Evolutionary conservation across 2,888 invertebrate species (phyloP).

Genomic region (Oithona nana): DNA sequence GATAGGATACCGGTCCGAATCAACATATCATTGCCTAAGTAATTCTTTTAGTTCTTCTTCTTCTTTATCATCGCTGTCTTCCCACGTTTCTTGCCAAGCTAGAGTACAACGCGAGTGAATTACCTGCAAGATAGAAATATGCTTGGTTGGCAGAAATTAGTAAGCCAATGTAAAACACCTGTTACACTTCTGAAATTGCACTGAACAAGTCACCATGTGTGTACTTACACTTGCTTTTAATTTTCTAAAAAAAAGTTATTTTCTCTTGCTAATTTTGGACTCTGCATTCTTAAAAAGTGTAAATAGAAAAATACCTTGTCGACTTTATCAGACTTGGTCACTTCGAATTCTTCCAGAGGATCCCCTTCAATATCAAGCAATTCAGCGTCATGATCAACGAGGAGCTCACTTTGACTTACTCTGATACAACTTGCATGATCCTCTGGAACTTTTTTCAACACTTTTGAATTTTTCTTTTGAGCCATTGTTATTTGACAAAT

Average conservation of each 20-base stretch:
- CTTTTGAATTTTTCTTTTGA: background rate
- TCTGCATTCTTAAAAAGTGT: no score
- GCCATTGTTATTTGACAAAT: background rate
- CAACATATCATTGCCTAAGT: slow-evolving; percentile 25
- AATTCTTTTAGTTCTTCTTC: background rate
- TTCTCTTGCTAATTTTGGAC: no score
- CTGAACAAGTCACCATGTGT: no score
- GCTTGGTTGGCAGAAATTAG: no score
- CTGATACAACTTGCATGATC: background rate
- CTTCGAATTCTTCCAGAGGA: background rate
- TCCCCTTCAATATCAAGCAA: background rate
- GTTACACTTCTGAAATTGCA: no score
- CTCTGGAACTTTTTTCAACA: background rate
- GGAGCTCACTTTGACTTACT: background rate
- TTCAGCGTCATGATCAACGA: background rate
- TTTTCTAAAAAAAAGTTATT: no score
- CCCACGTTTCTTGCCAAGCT: background rate
- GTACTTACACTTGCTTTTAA: no score
- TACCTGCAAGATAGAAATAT: no score
- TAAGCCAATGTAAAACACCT: no score
- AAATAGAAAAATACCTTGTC: no score
- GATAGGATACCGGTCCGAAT: slow-evolving; percentile 32
- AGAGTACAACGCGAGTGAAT: background rate
- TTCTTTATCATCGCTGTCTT: background rate
- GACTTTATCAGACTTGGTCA: background rate